Conservation (phyloP, 2,113 vertebrate genomes). For the Campylomormyrus tamandua region DNA sequence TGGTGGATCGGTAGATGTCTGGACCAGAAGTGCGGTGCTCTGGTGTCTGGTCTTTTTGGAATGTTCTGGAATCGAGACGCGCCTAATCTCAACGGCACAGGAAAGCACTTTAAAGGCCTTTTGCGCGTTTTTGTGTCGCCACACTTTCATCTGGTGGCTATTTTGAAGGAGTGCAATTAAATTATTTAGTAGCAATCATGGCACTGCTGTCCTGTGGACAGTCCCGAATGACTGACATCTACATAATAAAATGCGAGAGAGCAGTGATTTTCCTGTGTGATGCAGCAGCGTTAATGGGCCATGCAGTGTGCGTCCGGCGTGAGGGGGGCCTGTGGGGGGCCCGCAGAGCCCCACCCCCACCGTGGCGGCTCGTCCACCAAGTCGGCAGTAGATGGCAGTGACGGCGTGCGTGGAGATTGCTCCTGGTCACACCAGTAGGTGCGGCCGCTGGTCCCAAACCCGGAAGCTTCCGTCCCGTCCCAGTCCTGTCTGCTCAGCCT, state of each 20-base stretch:
- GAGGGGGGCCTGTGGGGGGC: neutral
- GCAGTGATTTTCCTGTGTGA: neutral
- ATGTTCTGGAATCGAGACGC: neutral
- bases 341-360: too few relatives aligned
- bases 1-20: neutral
- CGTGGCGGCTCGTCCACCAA: neutral
- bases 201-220: neutral
- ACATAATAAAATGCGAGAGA: neutral
- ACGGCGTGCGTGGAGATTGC: constrained; percentile 58
- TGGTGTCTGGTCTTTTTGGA: neutral
- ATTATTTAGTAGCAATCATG: constrained; percentile 41
- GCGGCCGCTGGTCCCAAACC: neutral
- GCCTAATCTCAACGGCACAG: constrained; percentile 10
- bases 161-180: constrained; percentile 46
- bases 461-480: neutral
- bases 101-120: constrained; percentile 46
- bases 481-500: constrained; percentile 40
- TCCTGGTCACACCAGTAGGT: neutral
- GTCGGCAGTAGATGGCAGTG: constrained; percentile 88
- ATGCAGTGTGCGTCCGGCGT: neutral
- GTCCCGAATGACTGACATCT: neutral
- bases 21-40: neutral
- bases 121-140: constrained; percentile 50
- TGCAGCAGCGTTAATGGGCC: neutral
- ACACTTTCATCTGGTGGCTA: constrained; percentile 57